phyloP scores from a whole-genome alignment of 2,797 vertebrate genomes.

The Chromis chromis region DNA sequence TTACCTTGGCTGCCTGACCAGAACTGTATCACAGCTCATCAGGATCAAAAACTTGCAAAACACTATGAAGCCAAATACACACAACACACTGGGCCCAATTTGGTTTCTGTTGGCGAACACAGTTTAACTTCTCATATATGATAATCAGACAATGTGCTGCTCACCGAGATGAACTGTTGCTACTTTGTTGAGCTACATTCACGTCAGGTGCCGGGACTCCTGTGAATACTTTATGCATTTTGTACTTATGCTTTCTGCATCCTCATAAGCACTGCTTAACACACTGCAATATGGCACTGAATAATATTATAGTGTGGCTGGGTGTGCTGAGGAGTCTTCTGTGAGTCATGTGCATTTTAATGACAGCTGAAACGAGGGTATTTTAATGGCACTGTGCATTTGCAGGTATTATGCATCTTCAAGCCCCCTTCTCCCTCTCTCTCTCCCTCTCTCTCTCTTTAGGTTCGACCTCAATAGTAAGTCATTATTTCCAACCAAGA shows the following conservation, averaged over 20 bases:
- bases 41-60: background rate
- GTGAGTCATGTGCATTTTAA: conserved; percentile 48
- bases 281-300: conserved; percentile 43
- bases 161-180: conserved; percentile 11
- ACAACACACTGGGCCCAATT: background rate
- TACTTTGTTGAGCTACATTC: conserved; percentile 25
- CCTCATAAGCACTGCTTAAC: conserved; percentile 40
- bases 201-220: conserved; percentile 25
- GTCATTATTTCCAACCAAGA: conserved; percentile 65
- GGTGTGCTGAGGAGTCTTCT: conserved; percentile 34
- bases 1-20: background rate
- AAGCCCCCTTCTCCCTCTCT: background rate
- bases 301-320: conserved; percentile 28
- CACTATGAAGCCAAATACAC: background rate
- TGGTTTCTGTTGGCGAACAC: conserved; percentile 7
- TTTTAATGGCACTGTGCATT: conserved; percentile 51
- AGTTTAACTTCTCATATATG: conserved; percentile 18
- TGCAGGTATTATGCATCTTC: conserved; percentile 48
- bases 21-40: background rate
- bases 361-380: conserved; percentile 35
- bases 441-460: conserved; percentile 28
- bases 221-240: conserved; percentile 49
- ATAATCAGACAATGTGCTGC: background rate
- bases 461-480: conserved; percentile 48
- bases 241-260: conserved; percentile 33